A percentile compares a stretch with the other conserved stretches of the same genome.
phyloP scores from a whole-genome alignment of 1,140 invertebrate genomes.

The Latrodectus geometricus region DNA sequence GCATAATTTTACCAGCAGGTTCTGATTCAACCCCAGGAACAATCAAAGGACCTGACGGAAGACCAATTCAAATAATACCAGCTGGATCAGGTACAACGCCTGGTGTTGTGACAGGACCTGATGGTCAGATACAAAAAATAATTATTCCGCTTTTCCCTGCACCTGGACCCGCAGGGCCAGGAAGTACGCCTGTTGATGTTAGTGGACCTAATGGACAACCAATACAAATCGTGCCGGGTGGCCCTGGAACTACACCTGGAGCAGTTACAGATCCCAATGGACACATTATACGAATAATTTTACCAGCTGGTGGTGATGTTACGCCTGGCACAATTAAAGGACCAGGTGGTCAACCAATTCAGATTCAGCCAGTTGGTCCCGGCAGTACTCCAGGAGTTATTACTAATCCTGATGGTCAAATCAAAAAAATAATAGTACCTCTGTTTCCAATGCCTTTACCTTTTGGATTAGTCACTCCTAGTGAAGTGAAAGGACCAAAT shows the following conservation, averaged over 20 bases:
- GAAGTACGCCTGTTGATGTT: background rate
- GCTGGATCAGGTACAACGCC: conserved; percentile 11
- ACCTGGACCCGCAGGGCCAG: background rate
- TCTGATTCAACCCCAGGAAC: conserved; percentile 13
- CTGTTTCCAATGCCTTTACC: background rate
- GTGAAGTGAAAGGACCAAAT: background rate
- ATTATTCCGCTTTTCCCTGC: background rate
- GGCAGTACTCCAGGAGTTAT: conserved; percentile 15
- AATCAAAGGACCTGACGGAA: background rate
- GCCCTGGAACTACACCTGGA: conserved; percentile 1
- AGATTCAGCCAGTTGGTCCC: conserved; percentile 19
- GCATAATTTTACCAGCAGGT: background rate
- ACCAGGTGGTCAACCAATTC: conserved; percentile 19
- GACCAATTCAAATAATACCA: background rate
- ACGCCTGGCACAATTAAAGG: background rate
- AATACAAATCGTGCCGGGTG: conserved; percentile 1
- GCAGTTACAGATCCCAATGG: conserved; percentile 7
- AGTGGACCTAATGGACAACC: background rate
- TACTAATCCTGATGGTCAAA: conserved; percentile 20
- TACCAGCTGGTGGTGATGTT: background rate
- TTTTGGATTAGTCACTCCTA: background rate
- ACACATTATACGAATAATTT: background rate
- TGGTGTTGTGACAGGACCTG: background rate
- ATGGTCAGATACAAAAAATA: background rate
- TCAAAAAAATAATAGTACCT: conserved; percentile 2